Percentiles rank a stretch among this genome's conserved stretches.
These are phyloP conservation scores for Catocala nupta DNA, from an alignment of 2,888 invertebrate species.

Conservation along the genomic window DNA sequence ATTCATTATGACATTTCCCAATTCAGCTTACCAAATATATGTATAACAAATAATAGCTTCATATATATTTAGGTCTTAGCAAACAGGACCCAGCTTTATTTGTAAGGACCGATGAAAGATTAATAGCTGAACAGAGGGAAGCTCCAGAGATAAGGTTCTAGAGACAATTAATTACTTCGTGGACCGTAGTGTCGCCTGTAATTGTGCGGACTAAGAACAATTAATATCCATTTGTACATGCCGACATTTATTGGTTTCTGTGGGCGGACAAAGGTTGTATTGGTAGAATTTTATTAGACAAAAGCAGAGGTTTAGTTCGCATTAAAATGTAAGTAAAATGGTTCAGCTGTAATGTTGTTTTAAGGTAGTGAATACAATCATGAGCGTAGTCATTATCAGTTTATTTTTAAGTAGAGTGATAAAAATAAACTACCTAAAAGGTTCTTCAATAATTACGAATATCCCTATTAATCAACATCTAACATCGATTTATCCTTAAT, in stretches of 20 bases:
- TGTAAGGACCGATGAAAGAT: constrained; percentile 4
- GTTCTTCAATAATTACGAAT: no score
- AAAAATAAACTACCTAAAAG: no score
- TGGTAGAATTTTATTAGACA: constrained; percentile 1
- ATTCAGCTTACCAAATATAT: no score
- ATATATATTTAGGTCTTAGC: background rate
- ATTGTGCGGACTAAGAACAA: constrained; percentile 34
- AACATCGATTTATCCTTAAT: no score
- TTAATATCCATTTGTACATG: constrained; percentile 48
- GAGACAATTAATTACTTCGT: constrained; percentile 35
- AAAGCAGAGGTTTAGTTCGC: background rate
- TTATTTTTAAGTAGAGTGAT: no score
- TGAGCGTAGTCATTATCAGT: no score
- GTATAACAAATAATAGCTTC: no score
- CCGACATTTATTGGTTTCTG: constrained; percentile 33
- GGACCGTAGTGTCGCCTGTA: constrained; percentile 26
- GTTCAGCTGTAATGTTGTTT: no score
- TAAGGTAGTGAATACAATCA: no score
- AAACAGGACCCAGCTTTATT: background rate
- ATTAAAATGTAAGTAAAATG: no score
- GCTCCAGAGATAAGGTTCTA: constrained; percentile 19
- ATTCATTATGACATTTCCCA: no score
- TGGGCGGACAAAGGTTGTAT: constrained; percentile 8
- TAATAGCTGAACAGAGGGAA: constrained; percentile 26
- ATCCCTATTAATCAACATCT: no score